Conservation (phyloP, 1,140 invertebrate genomes). For the Venustaconcha ellipsiformis region DNA sequence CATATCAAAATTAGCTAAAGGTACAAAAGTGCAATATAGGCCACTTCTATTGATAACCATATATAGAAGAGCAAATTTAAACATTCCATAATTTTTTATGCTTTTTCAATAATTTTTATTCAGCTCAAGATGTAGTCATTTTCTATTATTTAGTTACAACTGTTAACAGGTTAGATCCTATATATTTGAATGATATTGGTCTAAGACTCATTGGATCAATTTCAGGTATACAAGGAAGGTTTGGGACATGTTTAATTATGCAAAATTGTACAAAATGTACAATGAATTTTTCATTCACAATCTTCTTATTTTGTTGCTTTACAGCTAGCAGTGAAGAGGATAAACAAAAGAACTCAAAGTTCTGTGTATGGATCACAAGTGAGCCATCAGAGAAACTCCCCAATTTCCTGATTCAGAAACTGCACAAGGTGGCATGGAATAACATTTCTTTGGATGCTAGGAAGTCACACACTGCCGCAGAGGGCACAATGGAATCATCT, state of each 20-base stretch:
- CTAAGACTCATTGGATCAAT: too few relatives aligned
- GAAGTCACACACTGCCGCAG: slow-evolving; percentile 3
- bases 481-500: slow-evolving; percentile 13
- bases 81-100: too few relatives aligned
- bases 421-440: slow-evolving; percentile 60
- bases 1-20: not conserved
- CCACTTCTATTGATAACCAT: too few relatives aligned
- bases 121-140: not conserved
- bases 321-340: slow-evolving; percentile 44
- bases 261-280: not conserved
- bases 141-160: not conserved
- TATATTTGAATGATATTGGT: not conserved
- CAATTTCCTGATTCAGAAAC: slow-evolving; percentile 44
- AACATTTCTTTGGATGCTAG: slow-evolving; percentile 41
- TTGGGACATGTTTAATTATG: not conserved
- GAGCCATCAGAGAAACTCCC: slow-evolving; percentile 53
- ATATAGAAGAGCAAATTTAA: too few relatives aligned
- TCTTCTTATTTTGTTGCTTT: not conserved
- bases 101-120: too few relatives aligned
- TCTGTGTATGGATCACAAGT: slow-evolving; percentile 63
- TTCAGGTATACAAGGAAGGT: not conserved
- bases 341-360: slow-evolving; percentile 44
- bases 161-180: not conserved
- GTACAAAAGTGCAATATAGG: too few relatives aligned
- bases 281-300: not conserved